Conservation (phyloP, 2,888 invertebrate species). For the Euplexia lucipara region DNA sequence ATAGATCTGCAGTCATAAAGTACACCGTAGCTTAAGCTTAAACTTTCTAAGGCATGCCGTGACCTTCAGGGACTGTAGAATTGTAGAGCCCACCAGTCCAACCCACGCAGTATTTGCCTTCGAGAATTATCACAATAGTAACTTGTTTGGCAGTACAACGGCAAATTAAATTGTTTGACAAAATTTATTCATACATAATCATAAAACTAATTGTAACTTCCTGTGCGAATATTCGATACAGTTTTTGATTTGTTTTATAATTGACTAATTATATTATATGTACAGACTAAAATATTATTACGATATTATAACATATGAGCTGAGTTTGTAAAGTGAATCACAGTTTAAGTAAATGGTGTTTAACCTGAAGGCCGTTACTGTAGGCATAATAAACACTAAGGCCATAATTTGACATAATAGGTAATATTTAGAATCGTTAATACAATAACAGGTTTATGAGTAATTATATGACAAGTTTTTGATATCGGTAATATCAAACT, state of each 20-base stretch:
- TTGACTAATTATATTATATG: constrained; percentile 75
- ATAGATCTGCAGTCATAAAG: constrained; percentile 23
- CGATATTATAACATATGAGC: constrained; percentile 76
- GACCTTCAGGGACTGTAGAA: constrained; percentile 6
- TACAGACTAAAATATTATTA: constrained; percentile 73
- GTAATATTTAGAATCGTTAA: constrained; percentile 73
- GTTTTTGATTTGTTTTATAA: constrained; percentile 69
- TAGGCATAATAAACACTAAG: constrained; percentile 78
- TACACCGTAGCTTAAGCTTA: constrained; percentile 13
- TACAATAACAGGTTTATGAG: constrained; percentile 70
- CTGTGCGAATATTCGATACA: constrained; percentile 75
- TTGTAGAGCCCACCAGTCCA: constrained; percentile 1
- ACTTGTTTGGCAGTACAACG: constrained; percentile 64
- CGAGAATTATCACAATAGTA: constrained; percentile 57
- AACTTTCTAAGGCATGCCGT: constrained; percentile 32
- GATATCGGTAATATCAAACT: constrained; percentile 77
- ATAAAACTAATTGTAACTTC: constrained; percentile 68
- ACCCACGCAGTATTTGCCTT: constrained; percentile 36
- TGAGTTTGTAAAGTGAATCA: constrained; percentile 88
- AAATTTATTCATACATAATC: constrained; percentile 66
- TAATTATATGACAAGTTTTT: constrained; percentile 64
- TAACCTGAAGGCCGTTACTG: constrained; percentile 80
- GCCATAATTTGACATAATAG: constrained; percentile 73
- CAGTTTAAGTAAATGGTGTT: constrained; percentile 87
- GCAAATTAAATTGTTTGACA: constrained; percentile 58